Conservation (phyloP, 1,140 invertebrate species). For the Dendroctonus ponderosae region DNA sequence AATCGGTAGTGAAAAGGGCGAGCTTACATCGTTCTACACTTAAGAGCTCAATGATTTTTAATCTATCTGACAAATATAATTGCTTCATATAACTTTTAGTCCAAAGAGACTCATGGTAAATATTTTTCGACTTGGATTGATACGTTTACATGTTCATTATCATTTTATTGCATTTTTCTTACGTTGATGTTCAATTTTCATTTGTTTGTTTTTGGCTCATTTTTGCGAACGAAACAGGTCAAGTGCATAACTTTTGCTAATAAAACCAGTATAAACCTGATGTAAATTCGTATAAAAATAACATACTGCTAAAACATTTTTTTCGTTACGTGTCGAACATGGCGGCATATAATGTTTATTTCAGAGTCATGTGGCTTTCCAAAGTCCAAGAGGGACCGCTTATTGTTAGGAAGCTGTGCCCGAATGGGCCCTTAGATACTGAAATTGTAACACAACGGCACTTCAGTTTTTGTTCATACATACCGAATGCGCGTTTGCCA, state of each 20-base stretch:
- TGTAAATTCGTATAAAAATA: too few relatives aligned
- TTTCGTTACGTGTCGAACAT: conserved; percentile 19
- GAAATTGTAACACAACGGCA: conserved; percentile 34
- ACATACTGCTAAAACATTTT: background rate
- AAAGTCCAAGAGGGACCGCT: conserved; percentile 33
- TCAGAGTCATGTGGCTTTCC: conserved; percentile 29
- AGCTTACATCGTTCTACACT: conserved; percentile 18
- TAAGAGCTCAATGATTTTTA: conserved; percentile 2
- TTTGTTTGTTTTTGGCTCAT: too few relatives aligned
- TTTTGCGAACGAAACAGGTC: too few relatives aligned
- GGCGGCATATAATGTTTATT: conserved; percentile 31
- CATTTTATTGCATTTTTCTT: too few relatives aligned
- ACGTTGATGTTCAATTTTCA: too few relatives aligned
- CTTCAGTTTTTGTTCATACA: conserved; percentile 36
- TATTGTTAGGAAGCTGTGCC: conserved; percentile 35
- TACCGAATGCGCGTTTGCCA: conserved; percentile 32
- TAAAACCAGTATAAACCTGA: too few relatives aligned
- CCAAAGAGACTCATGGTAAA: too few relatives aligned
- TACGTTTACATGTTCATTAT: too few relatives aligned
- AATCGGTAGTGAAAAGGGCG: conserved; percentile 13
- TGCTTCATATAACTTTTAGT: too few relatives aligned
- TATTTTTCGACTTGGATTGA: too few relatives aligned
- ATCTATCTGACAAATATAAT: background rate
- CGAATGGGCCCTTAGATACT: conserved; percentile 33
- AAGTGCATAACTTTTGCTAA: too few relatives aligned